Evolutionary conservation across 2,797 vertebrate species (phyloP), one percentile per base, ranked within the genome.

Genomic region (Eidolon dupreanum): DNA sequence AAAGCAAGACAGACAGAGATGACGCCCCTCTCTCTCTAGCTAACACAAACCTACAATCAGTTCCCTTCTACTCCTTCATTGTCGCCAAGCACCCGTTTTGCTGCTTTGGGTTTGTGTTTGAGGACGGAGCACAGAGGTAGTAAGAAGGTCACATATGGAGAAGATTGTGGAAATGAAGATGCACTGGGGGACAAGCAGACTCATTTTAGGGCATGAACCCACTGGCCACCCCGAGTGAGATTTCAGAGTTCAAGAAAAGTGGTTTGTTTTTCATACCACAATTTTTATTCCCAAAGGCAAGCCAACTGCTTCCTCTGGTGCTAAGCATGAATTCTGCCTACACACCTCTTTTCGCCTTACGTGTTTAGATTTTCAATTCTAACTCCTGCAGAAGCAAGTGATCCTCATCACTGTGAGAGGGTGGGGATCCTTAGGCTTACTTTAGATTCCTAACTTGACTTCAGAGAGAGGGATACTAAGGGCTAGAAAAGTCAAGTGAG

Each of bases 281-380:
- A 49, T 38, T 86, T 92, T 83, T 53, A 43, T 19, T 85, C 61
- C 33, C 70, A 4, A 57, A 93, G 84, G 11, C 38, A 86, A 90
- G 17, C 75, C 53, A 38, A 22, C 26, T 38, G 5, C 61, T 61
- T 74, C n/a, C 22, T 33, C 26, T 55, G 51, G 65, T 68, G 75
- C 46, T 88, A 63, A 41, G 89, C 31, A 3, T 38, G 79, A 70
- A 70, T 71, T 90, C 70, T 90, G 57, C 26, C n/a, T 61, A 31
- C 3, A 1, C 8, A 26, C 0, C 1, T 4, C 71, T 83, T 78
- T n/a, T 82, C 57, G 17, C 38, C 11, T 78, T 31, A 36, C 0
- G 0, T 24, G 28, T 59, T 53, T 49, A 24, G 77, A 43, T 70
- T 82, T 77, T 59, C 53, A 41, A 77, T 78, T 38, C 49, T 36